These are phyloP conservation scores for Poecilia velifera DNA, from an alignment of 2,797 vertebrate genomes.

Conservation along the genomic window DNA sequence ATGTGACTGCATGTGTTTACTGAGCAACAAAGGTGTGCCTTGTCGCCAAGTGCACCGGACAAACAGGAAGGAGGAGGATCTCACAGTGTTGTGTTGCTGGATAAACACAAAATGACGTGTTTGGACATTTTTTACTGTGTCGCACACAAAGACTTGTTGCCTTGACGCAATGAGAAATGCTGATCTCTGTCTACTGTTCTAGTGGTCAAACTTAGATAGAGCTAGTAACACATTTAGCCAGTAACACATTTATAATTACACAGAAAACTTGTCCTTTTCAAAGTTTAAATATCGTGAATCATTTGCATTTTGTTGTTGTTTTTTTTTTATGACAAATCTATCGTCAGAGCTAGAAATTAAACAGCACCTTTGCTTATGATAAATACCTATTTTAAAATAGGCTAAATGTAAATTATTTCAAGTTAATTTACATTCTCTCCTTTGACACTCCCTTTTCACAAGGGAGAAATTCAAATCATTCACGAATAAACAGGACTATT, in stretches of 20 bases:
- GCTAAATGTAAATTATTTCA: neutral
- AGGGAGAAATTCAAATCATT: neutral
- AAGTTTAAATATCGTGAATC: neutral
- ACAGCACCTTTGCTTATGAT: neutral
- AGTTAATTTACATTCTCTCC: neutral
- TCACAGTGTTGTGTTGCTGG: conserved; percentile 43
- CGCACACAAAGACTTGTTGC: conserved; percentile 23
- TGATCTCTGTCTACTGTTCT: neutral
- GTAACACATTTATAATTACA: neutral
- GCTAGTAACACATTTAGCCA: neutral
- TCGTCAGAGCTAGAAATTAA: neutral
- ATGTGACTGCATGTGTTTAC: conserved; percentile 38
- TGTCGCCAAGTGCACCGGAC: conserved; percentile 21
- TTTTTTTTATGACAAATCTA: neutral
- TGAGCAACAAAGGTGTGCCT: conserved; percentile 37
- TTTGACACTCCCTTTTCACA: neutral
- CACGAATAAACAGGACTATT: neutral
- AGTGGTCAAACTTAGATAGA: neutral
- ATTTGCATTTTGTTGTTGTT: neutral
- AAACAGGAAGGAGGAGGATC: conserved; percentile 38
- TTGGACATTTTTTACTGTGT: conserved; percentile 16
- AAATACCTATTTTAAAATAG: neutral
- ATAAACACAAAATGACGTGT: conserved; percentile 33
- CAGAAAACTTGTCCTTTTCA: neutral
- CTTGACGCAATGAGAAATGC: neutral